phyloP scores from a whole-genome alignment of 2,797 vertebrate species.

The Limnodromus scolopaceus region DNA sequence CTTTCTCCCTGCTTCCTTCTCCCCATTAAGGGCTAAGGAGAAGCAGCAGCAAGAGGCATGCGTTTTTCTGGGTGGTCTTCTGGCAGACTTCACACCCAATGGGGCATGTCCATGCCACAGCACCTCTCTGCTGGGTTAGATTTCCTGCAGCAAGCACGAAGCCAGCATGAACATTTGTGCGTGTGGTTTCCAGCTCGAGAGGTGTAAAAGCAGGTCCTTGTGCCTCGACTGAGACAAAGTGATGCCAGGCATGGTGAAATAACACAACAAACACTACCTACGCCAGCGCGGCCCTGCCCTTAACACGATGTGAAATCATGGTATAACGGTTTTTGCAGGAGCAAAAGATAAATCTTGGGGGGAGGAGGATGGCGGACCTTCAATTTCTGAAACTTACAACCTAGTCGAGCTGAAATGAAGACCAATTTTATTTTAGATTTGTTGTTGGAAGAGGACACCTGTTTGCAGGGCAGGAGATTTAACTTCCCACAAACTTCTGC shows the following conservation, averaged over 20 bases:
- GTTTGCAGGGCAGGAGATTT: neutral
- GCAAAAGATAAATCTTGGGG: neutral
- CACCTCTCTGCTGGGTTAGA: neutral
- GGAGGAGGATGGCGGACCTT: neutral
- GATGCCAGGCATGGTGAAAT: neutral
- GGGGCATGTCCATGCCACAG: rapidly evolving
- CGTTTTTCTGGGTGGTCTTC: neutral
- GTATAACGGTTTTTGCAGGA: neutral
- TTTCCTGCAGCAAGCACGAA: neutral
- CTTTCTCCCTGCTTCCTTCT: neutral
- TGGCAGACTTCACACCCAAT: neutral
- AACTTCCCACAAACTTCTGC: neutral
- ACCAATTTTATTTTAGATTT: neutral
- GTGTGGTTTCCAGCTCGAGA: neutral
- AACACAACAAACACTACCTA: neutral
- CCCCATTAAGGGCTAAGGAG: neutral
- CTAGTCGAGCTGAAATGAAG: neutral
- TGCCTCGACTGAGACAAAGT: neutral
- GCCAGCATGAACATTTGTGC: neutral
- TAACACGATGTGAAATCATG: neutral
- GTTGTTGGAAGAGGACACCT: neutral
- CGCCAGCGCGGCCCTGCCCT: neutral
- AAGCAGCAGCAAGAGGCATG: neutral
- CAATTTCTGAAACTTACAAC: neutral
- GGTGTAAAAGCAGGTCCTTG: neutral